Evolutionary conservation across 2,797 vertebrate species (phyloP).

Genomic region (Lerista edwardsae): DNA sequence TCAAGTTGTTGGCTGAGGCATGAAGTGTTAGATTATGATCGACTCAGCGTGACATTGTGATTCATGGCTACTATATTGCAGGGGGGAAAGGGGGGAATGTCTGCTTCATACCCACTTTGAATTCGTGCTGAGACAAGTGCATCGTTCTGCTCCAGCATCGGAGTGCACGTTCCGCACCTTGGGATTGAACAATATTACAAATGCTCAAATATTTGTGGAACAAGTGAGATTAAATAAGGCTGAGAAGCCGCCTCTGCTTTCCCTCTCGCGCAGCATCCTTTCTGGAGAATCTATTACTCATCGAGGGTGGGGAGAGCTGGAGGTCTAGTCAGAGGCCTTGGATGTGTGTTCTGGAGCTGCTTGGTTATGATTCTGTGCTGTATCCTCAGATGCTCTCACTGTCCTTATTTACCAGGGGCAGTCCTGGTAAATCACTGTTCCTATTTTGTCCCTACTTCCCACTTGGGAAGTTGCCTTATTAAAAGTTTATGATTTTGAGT

Average conservation of each 20-base stretch:
- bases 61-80: conserved; percentile 75
- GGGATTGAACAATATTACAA: conserved; percentile 68
- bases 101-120: conserved; percentile 76
- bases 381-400: background rate
- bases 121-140: conserved; percentile 77
- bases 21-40: conserved; percentile 82
- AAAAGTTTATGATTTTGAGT: no score
- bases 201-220: conserved; percentile 60
- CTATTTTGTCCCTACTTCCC: no score
- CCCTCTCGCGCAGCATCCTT: conserved; percentile 40
- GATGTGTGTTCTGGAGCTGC: background rate
- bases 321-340: background rate
- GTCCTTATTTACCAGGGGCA: no score
- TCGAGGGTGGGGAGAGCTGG: conserved; percentile 39
- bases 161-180: conserved; percentile 69
- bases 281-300: conserved; percentile 46
- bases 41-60: conserved; percentile 77
- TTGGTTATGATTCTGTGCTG: background rate
- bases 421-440: no score
- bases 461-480: no score
- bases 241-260: conserved; percentile 34
- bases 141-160: conserved; percentile 71
- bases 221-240: conserved; percentile 65
- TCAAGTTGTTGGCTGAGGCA: conserved; percentile 81
- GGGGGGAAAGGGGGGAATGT: conserved; percentile 75